A percentile compares a stretch with the other conserved stretches of the same genome.
phyloP scores from a whole-genome alignment of 2,113 vertebrate genomes.

The Cisticola juncidis region DNA sequence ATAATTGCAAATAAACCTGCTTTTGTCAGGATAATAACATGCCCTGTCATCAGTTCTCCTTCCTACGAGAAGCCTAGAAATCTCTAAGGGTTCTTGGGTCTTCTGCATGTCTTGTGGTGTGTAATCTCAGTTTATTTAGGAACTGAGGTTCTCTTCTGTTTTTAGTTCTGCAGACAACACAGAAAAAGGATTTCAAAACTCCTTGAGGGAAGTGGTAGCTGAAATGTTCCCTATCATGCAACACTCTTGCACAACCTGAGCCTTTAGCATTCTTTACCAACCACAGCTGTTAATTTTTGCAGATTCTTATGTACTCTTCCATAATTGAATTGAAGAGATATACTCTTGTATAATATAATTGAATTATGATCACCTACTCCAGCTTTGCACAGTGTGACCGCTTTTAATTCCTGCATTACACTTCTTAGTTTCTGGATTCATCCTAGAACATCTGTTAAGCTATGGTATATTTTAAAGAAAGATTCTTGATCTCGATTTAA shows the following conservation, averaged over 20 bases:
- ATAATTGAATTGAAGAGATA: not conserved
- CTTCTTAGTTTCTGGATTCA: not conserved
- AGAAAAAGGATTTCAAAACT: slow-evolving; percentile 54
- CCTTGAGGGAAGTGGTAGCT: slow-evolving; percentile 28
- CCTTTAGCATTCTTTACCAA: not conserved
- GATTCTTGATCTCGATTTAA: not conserved
- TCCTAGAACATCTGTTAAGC: not conserved
- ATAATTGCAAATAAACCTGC: not conserved
- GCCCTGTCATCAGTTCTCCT: not conserved
- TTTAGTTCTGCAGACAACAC: not conserved
- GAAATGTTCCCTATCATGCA: not conserved
- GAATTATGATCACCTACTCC: not conserved
- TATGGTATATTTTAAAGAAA: not conserved
- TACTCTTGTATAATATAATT: not conserved
- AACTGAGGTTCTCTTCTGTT: not conserved
- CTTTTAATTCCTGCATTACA: not conserved
- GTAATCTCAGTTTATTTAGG: not conserved
- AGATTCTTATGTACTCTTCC: not conserved
- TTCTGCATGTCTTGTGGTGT: not conserved
- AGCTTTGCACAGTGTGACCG: not conserved
- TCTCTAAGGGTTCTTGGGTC: not conserved
- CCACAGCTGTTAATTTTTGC: not conserved
- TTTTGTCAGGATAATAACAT: not conserved
- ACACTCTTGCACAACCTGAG: not conserved
- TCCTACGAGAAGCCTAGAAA: not conserved